A percentile compares a stretch with the other conserved stretches of the same genome.
These are phyloP conservation scores for Diaphora mendica DNA, from an alignment of 2,888 invertebrate species.

Conservation along the genomic window DNA sequence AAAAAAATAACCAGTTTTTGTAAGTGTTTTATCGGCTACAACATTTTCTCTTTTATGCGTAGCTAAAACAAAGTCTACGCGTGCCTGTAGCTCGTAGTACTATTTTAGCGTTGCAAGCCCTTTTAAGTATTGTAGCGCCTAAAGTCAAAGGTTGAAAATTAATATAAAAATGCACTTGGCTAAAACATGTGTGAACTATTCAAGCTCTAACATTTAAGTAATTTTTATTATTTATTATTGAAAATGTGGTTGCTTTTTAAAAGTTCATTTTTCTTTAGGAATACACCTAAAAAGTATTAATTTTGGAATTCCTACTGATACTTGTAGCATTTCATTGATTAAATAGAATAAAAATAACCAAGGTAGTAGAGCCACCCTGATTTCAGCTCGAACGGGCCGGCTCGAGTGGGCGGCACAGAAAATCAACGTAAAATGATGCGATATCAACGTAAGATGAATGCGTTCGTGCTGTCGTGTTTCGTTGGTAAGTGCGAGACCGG, in stretches of 20 bases:
- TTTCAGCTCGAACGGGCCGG: no score
- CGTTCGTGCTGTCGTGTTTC: no score
- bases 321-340: background rate
- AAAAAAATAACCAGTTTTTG: background rate
- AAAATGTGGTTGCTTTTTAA: background rate
- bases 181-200: no score
- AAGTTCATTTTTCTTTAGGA: background rate
- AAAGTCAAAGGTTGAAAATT: background rate
- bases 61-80: constrained; percentile 36
- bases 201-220: background rate
- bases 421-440: no score
- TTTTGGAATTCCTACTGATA: background rate
- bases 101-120: constrained; percentile 46
- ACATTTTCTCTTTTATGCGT: background rate
- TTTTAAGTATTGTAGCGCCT: background rate
- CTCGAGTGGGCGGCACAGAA: no score
- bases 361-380: no score
- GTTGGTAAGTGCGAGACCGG: no score
- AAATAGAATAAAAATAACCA: no score
- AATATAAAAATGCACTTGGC: background rate
- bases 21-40: background rate
- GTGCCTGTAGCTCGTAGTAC: constrained; percentile 54
- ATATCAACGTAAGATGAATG: no score
- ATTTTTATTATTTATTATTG: background rate
- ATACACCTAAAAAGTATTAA: background rate